A percentile compares a stretch with the other conserved stretches of the same genome.
Evolutionary conservation across 2,888 invertebrate species (phyloP).

Genomic region (Caenorhabditis sp.): DNA sequence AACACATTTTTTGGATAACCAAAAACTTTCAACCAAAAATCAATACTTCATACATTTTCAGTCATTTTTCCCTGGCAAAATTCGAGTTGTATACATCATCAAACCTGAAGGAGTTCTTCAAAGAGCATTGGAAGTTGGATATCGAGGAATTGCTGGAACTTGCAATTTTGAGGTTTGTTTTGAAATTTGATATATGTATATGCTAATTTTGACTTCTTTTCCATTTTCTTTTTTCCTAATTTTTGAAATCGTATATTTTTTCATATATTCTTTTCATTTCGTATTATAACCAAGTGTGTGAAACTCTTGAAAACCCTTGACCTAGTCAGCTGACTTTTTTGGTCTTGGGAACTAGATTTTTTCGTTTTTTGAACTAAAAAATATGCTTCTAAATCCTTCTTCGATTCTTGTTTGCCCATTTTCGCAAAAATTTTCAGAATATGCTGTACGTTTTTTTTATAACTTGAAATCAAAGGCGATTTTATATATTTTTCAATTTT

Average conservation of each 20-base stretch:
- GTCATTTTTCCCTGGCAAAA: slow-evolving; percentile 65
- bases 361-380: too few relatives aligned
- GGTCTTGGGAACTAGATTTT: background rate
- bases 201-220: background rate
- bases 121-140: slow-evolving; percentile 92
- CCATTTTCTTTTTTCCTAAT: background rate
- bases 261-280: background rate
- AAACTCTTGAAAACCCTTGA: background rate
- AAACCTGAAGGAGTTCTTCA: slow-evolving; percentile 93
- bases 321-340: background rate
- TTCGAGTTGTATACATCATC: slow-evolving; percentile 62
- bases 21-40: background rate
- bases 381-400: too few relatives aligned
- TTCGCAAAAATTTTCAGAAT: too few relatives aligned
- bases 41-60: slow-evolving; percentile 35
- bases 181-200: slow-evolving; percentile 3
- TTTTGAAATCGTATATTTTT: background rate
- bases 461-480: too few relatives aligned
- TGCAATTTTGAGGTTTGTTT: slow-evolving; percentile 63
- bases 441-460: too few relatives aligned
- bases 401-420: too few relatives aligned
- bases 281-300: background rate
- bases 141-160: slow-evolving; percentile 67
- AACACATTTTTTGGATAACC: background rate
- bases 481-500: too few relatives aligned